Evolutionary conservation across 1,140 invertebrate species (phyloP).

Genomic region (Saccostrea glomerata): DNA sequence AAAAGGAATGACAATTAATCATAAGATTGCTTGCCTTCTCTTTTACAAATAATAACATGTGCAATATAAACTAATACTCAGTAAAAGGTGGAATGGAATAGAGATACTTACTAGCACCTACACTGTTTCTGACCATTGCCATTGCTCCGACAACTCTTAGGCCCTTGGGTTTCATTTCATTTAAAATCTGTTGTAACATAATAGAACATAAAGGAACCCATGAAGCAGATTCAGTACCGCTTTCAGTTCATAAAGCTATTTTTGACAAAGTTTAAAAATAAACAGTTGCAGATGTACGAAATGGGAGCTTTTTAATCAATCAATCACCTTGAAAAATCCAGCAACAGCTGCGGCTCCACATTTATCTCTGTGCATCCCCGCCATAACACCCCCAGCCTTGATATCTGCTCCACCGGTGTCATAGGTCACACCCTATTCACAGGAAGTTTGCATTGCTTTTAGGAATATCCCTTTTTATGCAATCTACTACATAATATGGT

Average conservation of each 20-base stretch:
- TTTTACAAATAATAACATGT: not conserved
- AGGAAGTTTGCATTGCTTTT: not conserved
- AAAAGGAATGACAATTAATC: conserved; percentile 65
- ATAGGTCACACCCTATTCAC: conserved; percentile 90
- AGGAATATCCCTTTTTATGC: not conserved
- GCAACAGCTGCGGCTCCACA: conserved; percentile 96
- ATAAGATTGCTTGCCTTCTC: not conserved
- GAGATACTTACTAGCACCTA: conserved; percentile 83
- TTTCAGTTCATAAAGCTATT: not conserved
- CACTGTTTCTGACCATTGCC: conserved; percentile 93
- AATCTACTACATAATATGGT: not conserved
- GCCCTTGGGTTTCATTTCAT: conserved; percentile 87
- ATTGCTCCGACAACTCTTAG: conserved; percentile 92
- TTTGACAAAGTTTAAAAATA: not conserved
- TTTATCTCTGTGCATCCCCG: conserved; percentile 97
- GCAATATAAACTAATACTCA: not conserved
- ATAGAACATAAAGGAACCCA: not conserved
- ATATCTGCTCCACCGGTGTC: conserved; percentile 86
- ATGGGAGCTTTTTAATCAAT: not conserved
- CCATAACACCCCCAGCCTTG: conserved; percentile 93
- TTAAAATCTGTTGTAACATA: conserved; percentile 80
- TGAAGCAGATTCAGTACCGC: not conserved
- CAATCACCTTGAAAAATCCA: conserved; percentile 91
- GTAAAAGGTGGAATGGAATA: not conserved
- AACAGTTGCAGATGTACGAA: too few relatives aligned